Evolutionary conservation across 2,113 vertebrate genomes (phyloP).

Genomic region (Plecotus auritus): DNA sequence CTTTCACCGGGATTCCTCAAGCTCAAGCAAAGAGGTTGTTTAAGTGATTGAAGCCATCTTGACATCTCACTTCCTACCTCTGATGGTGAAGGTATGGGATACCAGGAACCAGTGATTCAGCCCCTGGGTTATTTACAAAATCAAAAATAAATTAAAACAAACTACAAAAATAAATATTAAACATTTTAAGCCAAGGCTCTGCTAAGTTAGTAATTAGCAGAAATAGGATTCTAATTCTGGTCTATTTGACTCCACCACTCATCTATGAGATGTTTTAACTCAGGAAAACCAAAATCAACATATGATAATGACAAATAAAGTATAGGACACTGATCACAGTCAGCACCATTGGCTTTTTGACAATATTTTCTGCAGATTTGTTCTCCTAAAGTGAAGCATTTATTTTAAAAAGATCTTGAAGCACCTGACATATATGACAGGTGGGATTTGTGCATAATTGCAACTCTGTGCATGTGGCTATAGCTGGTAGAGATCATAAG

Average conservation of each 20-base stretch:
- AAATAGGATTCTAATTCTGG: neutral
- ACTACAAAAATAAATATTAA: neutral
- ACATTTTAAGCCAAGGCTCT: neutral
- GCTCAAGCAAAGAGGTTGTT: neutral
- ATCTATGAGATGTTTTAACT: neutral
- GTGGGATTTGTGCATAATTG: neutral
- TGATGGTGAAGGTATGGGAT: neutral
- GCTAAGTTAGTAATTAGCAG: neutral
- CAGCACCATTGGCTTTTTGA: neutral
- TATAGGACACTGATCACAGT: neutral
- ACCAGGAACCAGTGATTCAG: neutral
- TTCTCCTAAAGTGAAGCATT: neutral
- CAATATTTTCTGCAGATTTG: neutral
- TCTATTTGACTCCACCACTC: neutral
- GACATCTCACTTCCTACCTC: neutral
- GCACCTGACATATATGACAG: neutral
- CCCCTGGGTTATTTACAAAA: neutral
- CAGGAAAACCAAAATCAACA: neutral
- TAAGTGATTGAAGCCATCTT: neutral
- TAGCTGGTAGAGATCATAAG: neutral
- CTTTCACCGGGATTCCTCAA: neutral
- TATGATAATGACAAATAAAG: neutral
- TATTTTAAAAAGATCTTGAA: neutral
- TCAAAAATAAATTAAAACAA: neutral
- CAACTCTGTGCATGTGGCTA: neutral